Conservation (phyloP, 2,888 invertebrate genomes). For the Selenia dentaria region DNA sequence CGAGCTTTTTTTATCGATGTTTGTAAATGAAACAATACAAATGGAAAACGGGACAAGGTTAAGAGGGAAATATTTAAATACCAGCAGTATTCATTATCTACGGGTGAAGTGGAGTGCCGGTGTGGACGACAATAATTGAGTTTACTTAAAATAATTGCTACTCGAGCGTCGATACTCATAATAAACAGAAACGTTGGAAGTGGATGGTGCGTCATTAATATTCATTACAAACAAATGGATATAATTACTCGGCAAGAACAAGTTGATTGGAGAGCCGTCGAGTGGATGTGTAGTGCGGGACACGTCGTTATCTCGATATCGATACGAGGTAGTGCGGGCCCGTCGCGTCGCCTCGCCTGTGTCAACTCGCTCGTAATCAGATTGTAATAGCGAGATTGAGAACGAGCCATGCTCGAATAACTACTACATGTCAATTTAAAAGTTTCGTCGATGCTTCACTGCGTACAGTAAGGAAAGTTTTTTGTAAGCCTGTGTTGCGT, state of each 20-base stretch:
- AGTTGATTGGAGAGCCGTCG: slow-evolving; percentile 67
- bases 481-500: slow-evolving; percentile 22
- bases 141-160: slow-evolving; percentile 72
- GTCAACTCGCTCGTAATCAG: slow-evolving; percentile 67
- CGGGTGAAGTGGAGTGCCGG: slow-evolving; percentile 49
- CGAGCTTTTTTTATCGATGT: slow-evolving; percentile 35
- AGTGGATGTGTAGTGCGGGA: slow-evolving; percentile 59
- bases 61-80: slow-evolving; percentile 52
- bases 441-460: slow-evolving; percentile 26
- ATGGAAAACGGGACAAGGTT: slow-evolving; percentile 45
- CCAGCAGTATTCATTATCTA: slow-evolving; percentile 43
- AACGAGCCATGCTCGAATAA: slow-evolving; percentile 53
- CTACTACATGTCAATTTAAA: slow-evolving; percentile 61
- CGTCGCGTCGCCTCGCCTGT: slow-evolving; percentile 32
- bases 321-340: slow-evolving; percentile 28
- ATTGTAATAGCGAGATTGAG: slow-evolving; percentile 70
- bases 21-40: slow-evolving; percentile 39
- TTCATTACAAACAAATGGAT: slow-evolving; percentile 81
- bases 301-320: slow-evolving; percentile 74
- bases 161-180: slow-evolving; percentile 63
- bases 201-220: slow-evolving; percentile 69
- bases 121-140: slow-evolving; percentile 60
- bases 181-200: slow-evolving; percentile 61
- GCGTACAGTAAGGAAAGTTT: slow-evolving; percentile 28
- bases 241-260: slow-evolving; percentile 76